phyloP scores from a whole-genome alignment of 2,113 vertebrate genomes.

The Chloropsis cyanopogon region DNA sequence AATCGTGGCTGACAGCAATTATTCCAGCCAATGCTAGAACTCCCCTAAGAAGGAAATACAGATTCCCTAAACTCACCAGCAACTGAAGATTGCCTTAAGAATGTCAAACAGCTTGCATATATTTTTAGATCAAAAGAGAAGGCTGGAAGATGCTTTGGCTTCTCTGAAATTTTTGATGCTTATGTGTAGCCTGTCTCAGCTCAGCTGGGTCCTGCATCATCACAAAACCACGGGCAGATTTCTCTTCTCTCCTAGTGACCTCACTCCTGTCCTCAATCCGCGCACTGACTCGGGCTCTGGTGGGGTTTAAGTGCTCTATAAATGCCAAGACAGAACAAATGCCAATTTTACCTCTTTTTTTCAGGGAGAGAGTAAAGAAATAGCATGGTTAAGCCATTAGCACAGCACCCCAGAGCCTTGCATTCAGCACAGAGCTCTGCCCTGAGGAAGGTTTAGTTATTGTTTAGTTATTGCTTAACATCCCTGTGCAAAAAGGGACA shows the following conservation, averaged over 20 bases:
- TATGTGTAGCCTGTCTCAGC: not conserved
- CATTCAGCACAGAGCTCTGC: not conserved
- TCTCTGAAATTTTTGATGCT: not conserved
- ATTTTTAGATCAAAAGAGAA: slow-evolving; percentile 50
- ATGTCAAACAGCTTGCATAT: not conserved
- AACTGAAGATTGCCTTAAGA: not conserved
- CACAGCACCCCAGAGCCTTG: not conserved
- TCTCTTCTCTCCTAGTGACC: not conserved
- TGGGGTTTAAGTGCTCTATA: not conserved
- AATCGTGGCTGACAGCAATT: not conserved
- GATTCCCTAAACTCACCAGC: not conserved
- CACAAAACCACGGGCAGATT: not conserved
- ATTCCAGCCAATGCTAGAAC: not conserved
- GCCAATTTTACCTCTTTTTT: not conserved
- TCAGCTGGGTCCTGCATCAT: not conserved
- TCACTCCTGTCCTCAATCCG: not conserved
- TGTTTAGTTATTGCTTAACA: not conserved
- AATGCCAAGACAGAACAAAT: not conserved
- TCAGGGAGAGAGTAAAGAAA: not conserved
- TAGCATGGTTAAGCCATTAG: not conserved
- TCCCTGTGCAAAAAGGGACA: not conserved
- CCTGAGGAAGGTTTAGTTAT: not conserved
- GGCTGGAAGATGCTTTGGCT: not conserved
- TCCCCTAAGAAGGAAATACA: not conserved
- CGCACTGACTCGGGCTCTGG: not conserved